Evolutionary conservation across 2,797 vertebrate genomes (phyloP).

Genomic region (Caiman crocodilus): DNA sequence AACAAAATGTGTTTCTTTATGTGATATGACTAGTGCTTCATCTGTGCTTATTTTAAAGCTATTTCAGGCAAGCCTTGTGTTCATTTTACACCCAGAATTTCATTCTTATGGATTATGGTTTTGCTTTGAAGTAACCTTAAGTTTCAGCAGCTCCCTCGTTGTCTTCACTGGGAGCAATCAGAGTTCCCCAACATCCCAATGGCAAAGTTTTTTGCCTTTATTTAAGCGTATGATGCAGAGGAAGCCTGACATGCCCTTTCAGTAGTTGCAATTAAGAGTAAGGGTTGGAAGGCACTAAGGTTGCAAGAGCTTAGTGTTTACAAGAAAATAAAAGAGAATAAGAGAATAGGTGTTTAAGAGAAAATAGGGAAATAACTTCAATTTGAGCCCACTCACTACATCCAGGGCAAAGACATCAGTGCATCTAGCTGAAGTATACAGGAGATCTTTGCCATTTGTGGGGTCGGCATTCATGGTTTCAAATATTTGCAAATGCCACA

Average conservation of each 20-base stretch:
- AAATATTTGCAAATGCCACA: too few relatives aligned
- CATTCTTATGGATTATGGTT: not conserved
- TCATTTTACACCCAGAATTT: not conserved
- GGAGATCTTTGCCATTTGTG: too few relatives aligned
- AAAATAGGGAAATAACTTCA: not conserved
- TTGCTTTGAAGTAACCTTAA: not conserved
- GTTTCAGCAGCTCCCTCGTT: constrained; percentile 3
- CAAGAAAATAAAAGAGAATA: too few relatives aligned
- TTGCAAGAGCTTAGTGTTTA: not conserved
- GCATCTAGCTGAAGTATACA: too few relatives aligned
- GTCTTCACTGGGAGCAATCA: constrained; percentile 31
- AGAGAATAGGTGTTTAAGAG: not conserved
- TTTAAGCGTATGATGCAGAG: constrained; percentile 1
- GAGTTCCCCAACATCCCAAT: constrained; percentile 29
- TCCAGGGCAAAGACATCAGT: not conserved
- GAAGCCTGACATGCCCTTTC: constrained; percentile 17
- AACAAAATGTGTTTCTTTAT: accelerated
- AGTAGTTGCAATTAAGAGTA: constrained; percentile 38
- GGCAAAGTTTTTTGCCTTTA: constrained; percentile 21
- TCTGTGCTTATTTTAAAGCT: not conserved
- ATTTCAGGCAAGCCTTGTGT: not conserved
- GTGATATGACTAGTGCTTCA: not conserved
- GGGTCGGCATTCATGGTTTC: too few relatives aligned
- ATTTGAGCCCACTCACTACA: not conserved
- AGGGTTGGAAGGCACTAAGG: not conserved